Evolutionary conservation across 2,113 vertebrate genomes (phyloP).

Genomic region (Percina caprodes): DNA sequence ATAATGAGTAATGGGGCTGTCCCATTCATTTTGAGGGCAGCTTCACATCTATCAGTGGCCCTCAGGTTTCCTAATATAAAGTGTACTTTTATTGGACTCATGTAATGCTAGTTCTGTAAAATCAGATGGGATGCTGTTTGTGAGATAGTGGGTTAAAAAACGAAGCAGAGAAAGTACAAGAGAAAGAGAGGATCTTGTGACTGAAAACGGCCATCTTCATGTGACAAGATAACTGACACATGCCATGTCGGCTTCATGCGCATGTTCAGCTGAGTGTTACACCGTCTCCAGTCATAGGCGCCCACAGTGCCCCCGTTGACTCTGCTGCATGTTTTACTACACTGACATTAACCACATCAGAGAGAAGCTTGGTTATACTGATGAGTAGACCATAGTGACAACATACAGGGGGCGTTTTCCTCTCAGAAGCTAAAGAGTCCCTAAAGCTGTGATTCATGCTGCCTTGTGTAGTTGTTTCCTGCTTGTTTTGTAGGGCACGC

Average conservation of each 20-base stretch:
- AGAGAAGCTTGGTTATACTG: constrained; percentile 37
- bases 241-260: constrained; percentile 1
- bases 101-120: constrained; percentile 5
- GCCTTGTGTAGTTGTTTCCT: constrained; percentile 42
- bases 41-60: not conserved
- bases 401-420: constrained; percentile 35
- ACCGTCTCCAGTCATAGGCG: constrained; percentile 14
- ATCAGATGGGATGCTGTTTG: not conserved
- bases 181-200: constrained; percentile 36
- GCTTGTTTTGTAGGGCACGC: constrained; percentile 25
- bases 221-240: constrained; percentile 33
- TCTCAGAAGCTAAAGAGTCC: constrained; percentile 45
- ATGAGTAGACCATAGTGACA: constrained; percentile 53
- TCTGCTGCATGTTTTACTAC: constrained; percentile 41
- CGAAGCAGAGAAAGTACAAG: constrained; percentile 10
- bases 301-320: constrained; percentile 39
- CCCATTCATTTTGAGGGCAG: constrained; percentile 26
- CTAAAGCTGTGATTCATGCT: constrained; percentile 66
- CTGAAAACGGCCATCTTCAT: constrained; percentile 20
- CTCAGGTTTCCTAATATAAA: constrained; percentile 28
- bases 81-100: not conserved
- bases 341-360: constrained; percentile 63
- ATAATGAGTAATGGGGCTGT: constrained; percentile 41
- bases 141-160: not conserved
- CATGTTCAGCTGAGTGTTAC: constrained; percentile 21